Conservation (phyloP, 2,113 vertebrate species). For the Etheostoma cragini region DNA sequence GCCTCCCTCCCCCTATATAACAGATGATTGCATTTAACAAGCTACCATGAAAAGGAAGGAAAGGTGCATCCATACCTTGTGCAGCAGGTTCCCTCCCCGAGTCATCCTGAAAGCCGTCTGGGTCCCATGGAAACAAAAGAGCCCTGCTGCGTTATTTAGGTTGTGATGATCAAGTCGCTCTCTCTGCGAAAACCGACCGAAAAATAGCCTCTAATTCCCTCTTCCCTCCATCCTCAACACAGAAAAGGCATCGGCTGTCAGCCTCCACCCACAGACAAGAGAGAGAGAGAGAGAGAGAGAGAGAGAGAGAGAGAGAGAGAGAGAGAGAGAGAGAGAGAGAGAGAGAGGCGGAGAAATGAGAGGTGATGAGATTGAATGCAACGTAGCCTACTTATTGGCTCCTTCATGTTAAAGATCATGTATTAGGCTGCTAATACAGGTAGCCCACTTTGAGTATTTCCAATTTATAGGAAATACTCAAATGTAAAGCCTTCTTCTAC, state of each 20-base stretch:
- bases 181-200: slow-evolving; percentile 21
- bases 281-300: slow-evolving; percentile 15
- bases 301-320: slow-evolving; percentile 25
- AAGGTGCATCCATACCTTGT: slow-evolving; percentile 52
- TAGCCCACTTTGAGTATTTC: background rate
- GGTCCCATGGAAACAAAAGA: slow-evolving; percentile 30
- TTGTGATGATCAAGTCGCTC: slow-evolving; percentile 12
- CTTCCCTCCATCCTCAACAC: slow-evolving; percentile 63
- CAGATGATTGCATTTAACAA: slow-evolving; percentile 49
- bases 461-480: too few relatives aligned
- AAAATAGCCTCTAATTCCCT: slow-evolving; percentile 44
- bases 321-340: slow-evolving; percentile 8
- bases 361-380: background rate
- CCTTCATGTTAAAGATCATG: background rate
- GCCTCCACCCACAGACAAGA: slow-evolving; percentile 70
- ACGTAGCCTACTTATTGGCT: background rate
- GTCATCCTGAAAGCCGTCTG: slow-evolving; percentile 35
- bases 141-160: background rate
- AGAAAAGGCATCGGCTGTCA: slow-evolving; percentile 49
- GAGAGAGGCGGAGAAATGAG: slow-evolving; percentile 1
- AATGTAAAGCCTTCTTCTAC: too few relatives aligned
- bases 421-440: background rate
- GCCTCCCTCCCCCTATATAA: background rate
- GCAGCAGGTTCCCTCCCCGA: slow-evolving; percentile 57
- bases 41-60: slow-evolving; percentile 21